Evolutionary conservation across 1,140 invertebrate species (phyloP).

Genomic region (Rhopalosiphum padi): DNA sequence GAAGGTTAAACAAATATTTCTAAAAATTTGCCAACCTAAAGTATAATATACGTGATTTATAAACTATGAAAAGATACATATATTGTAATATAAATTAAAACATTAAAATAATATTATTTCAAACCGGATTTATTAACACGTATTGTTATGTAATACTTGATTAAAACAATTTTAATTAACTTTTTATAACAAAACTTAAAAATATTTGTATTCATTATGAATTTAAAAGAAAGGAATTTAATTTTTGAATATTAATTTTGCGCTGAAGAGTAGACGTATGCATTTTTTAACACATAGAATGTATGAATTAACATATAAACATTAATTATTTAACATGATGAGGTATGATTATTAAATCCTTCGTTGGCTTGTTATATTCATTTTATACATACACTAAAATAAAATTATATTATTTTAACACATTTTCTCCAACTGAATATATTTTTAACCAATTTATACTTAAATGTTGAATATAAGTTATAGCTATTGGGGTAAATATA

Average conservation of each 20-base stretch:
- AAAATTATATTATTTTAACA: neutral
- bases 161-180: neutral
- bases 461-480: neutral
- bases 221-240: too few relatives aligned
- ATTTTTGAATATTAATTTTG: neutral
- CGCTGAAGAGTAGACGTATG: neutral
- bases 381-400: neutral
- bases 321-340: neutral
- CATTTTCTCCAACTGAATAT: neutral
- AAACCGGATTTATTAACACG: neutral
- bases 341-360: neutral
- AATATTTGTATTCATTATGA: neutral
- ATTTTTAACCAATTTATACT: neutral
- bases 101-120: neutral
- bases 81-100: neutral
- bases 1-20: constrained; percentile 26
- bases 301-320: neutral
- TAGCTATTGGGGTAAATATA: neutral
- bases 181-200: neutral
- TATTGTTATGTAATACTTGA: neutral
- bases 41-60: neutral
- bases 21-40: neutral
- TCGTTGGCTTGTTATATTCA: neutral
- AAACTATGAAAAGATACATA: neutral
- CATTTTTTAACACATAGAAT: neutral